Base-by-base conservation (phyloP, 2,797 vertebrate species). In the Myotis daubentonii region DNA sequence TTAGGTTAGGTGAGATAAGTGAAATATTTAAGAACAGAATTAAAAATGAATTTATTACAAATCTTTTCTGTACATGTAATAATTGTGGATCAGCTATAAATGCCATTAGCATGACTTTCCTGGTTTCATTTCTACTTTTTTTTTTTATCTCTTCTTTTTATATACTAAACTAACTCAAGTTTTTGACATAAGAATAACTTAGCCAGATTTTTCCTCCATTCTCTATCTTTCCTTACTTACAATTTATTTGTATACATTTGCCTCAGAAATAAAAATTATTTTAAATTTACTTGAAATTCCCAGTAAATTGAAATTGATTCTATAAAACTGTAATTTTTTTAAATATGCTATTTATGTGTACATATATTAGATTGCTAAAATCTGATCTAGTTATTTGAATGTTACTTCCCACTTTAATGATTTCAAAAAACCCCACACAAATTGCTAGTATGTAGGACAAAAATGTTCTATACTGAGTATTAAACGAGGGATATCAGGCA, bases 201-300 rank as follows among this genome's bases (percentile, higher is more conserved):
- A 89, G 6, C 23, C 5, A 92, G 51, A 36, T 7, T 25, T 89
- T 86, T 93, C 60, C 36, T 93, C 3, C 23, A n/a, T 90, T 88
- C 19, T 86, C 15, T 80, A 20, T 66, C 23, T 68, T 95, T 86
- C 75, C n/a, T 75, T 53, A 41, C 13, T 88, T 93, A 76, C 23
- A 79, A 60, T 71, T 95, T 89, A 70, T 94, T 91, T 76, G 4
- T 85, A 41, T 62, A 53, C 23, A 62, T 93, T 88, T 89, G 9
- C 89, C 41, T 91, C 94, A 94, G 47, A 93, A 87, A 79, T 88
- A 71, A 76, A 95, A 92, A 49, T 62, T 62, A 55, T 49, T 55
- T 89, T 76, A 96, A 89, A 92, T 95, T 87, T 90, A 79, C 55
- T 81, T 83, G 33, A 83, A 89, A 84, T 87, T 20, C 8, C 71